Base-by-base conservation (phyloP, 1,140 invertebrate genomes). In the Drosophila leontia region DNA sequence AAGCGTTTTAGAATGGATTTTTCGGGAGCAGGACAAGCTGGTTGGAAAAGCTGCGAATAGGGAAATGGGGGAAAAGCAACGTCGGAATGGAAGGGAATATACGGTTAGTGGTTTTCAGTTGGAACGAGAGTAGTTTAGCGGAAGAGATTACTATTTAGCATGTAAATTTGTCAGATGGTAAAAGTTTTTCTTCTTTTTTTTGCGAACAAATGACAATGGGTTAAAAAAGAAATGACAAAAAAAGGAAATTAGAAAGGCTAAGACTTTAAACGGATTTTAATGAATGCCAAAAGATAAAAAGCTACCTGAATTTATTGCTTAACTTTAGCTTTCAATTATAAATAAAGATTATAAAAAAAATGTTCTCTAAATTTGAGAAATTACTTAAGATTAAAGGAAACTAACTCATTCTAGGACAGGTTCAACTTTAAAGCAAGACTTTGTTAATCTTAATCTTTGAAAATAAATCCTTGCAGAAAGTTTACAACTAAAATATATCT, bases 1-100 rank as follows among this genome's bases (percentile, higher is more conserved):
- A 86, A 86, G 83, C 83, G 83, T 77, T 87, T 82, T 79, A 68
- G 44, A 75, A 69, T 67, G 59, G 62, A n/a, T 58, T 65, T 63
- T 55, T 50, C 19, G 11, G 19, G 23, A n/a, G 15, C 13, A 34
- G 41, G 15, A 44, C 29, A 29, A 19, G 13, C 7, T 11, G 4
- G 2, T 7, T 5, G 12, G 12, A 37, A 47, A 37, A 37, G 13
- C 12, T 11, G 42, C 29, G 7, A 17, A 13, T 17, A 13, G 13
- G 35, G 26, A 6, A 7, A 19, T 26, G 39, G 17, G 19, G 55
- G 7, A 15, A 48, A 39, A 26, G 13, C 39, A 50, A 13, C 15
- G 55, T n/a, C 3, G 17, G 12, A 35, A 63, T 50, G 59, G 29
- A 15, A 48, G 53, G 15, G 48, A 55, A 64, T 62, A 61, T 62